Conservation (phyloP, 1,140 invertebrate species). For the Drosophila athabasca region DNA sequence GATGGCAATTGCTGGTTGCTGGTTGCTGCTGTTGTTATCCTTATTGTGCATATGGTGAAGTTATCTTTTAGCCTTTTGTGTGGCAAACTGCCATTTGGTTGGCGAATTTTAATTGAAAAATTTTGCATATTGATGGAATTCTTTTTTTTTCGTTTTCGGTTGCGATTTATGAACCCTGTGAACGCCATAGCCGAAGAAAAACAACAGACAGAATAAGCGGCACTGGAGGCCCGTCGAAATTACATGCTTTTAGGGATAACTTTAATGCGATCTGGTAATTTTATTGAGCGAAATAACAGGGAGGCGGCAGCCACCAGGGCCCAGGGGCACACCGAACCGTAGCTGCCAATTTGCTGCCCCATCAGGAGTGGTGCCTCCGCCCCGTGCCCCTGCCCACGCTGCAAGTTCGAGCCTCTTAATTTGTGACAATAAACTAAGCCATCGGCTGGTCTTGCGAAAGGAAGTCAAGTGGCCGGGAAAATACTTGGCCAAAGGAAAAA, state of each 20-base stretch:
- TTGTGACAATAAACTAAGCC: constrained; percentile 75
- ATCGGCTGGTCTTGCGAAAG: constrained; percentile 59
- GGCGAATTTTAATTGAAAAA: constrained; percentile 80
- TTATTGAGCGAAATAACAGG: constrained; percentile 74
- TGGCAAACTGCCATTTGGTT: constrained; percentile 57
- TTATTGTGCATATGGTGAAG: constrained; percentile 67
- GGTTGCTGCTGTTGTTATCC: constrained; percentile 41
- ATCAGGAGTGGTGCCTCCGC: constrained; percentile 16
- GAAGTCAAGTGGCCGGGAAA: constrained; percentile 61
- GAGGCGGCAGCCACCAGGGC: constrained; percentile 11
- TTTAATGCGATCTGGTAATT: constrained; percentile 66
- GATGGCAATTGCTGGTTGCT: background rate
- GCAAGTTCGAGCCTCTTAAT: constrained; percentile 54
- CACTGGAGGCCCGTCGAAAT: constrained; percentile 58
- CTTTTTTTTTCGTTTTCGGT: constrained; percentile 54
- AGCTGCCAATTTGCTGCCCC: constrained; percentile 59
- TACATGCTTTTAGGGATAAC: constrained; percentile 66
- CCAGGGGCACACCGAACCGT: constrained; percentile 19
- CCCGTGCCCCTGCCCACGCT: background rate
- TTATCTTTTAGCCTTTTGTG: constrained; percentile 67
- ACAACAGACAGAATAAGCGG: constrained; percentile 23
- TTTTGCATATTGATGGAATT: constrained; percentile 82
- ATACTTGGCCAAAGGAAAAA: constrained; percentile 55
- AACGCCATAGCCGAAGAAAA: constrained; percentile 12
- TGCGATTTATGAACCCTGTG: constrained; percentile 52